Evolutionary conservation across 2,888 invertebrate genomes (phyloP).

Genomic region (Tineola bisselliella): DNA sequence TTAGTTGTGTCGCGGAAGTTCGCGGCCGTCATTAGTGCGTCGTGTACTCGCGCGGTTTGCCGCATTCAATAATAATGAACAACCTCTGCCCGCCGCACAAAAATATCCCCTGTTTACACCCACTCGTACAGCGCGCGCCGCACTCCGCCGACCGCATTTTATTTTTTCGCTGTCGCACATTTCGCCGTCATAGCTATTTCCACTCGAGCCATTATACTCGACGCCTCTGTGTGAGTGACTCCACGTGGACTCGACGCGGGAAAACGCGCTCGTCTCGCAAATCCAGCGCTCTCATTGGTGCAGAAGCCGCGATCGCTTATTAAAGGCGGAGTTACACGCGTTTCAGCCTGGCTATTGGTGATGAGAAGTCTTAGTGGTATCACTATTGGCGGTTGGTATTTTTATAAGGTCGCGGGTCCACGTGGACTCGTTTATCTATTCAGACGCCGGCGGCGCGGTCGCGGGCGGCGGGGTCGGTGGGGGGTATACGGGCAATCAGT

Average conservation of each 20-base stretch:
- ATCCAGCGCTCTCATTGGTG: slow-evolving; percentile 39
- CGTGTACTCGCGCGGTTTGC: slow-evolving; percentile 1
- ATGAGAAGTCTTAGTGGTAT: slow-evolving; percentile 25
- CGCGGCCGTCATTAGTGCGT: slow-evolving; percentile 14
- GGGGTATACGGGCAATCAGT: slow-evolving; percentile 71
- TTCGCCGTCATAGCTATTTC: slow-evolving; percentile 70
- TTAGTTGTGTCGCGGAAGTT: neutral
- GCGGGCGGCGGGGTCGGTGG: slow-evolving; percentile 30
- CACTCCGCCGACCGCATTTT: slow-evolving; percentile 61
- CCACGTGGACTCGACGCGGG: slow-evolving; percentile 59
- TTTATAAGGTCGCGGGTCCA: slow-evolving; percentile 66
- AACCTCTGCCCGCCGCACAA: slow-evolving; percentile 44
- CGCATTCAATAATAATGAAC: slow-evolving; percentile 66
- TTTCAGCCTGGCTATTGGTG: slow-evolving; percentile 38
- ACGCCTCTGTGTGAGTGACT: slow-evolving; percentile 54
- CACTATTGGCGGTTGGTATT: slow-evolving; percentile 54
- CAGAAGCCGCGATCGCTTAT: slow-evolving; percentile 58
- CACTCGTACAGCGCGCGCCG: slow-evolving; percentile 43
- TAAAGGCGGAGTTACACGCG: slow-evolving; percentile 67
- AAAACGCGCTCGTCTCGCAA: slow-evolving; percentile 42
- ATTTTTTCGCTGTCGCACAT: slow-evolving; percentile 70
- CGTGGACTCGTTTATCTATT: slow-evolving; percentile 71
- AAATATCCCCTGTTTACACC: slow-evolving; percentile 68
- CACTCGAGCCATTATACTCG: slow-evolving; percentile 65
- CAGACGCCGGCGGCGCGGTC: slow-evolving; percentile 69